Evolutionary conservation across 2,888 invertebrate genomes (phyloP).

Genomic region (Syritta pipiens): DNA sequence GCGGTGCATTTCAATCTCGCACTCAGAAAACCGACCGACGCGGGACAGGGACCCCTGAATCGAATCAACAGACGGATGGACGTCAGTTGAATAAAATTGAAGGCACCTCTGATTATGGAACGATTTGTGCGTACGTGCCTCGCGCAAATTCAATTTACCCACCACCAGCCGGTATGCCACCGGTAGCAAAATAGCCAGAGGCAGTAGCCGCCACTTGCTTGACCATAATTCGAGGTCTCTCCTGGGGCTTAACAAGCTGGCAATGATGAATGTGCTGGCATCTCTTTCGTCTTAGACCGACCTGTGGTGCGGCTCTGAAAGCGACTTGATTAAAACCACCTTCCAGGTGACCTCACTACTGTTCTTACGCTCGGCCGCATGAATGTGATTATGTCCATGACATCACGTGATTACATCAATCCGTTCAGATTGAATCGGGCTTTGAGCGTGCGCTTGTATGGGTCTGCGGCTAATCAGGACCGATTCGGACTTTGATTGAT

Average conservation of each 20-base stretch:
- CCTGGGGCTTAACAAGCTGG: constrained; percentile 65
- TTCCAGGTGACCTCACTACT: constrained; percentile 78
- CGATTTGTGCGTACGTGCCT: constrained; percentile 79
- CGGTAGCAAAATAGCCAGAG: constrained; percentile 48
- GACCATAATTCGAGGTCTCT: constrained; percentile 68
- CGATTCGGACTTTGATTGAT: constrained; percentile 62
- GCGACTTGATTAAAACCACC: constrained; percentile 77
- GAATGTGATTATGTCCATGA: constrained; percentile 67
- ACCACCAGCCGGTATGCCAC: constrained; percentile 41
- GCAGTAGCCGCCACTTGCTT: constrained; percentile 63
- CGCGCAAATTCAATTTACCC: constrained; percentile 77
- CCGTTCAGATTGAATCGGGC: constrained; percentile 59
- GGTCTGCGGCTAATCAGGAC: constrained; percentile 59
- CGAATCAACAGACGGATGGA: constrained; percentile 69
- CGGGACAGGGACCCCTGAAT: constrained; percentile 19
- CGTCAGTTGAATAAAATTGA: constrained; percentile 69
- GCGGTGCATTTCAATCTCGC: no score
- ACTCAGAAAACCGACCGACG: neutral
- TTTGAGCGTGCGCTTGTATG: constrained; percentile 12
- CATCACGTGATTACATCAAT: constrained; percentile 68
- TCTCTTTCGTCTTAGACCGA: constrained; percentile 1
- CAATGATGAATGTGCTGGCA: constrained; percentile 28
- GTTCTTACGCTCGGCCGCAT: constrained; percentile 74
- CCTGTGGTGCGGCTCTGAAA: constrained; percentile 13
- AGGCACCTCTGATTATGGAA: constrained; percentile 72